Conservation (phyloP, 2,888 invertebrate species). For the Ophonus ardosiacus region DNA sequence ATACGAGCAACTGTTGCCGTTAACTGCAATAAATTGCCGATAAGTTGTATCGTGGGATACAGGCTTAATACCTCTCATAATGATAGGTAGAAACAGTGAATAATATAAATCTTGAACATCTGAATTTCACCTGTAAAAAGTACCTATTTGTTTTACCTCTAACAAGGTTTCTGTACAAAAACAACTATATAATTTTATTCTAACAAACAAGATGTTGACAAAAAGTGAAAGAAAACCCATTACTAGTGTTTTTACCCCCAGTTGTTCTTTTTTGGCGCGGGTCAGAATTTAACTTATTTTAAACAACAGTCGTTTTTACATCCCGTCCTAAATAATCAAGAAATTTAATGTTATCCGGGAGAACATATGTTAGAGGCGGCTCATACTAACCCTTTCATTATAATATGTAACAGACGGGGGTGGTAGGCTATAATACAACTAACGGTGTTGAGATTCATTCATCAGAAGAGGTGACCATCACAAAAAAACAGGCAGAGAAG, state of each 20-base stretch:
- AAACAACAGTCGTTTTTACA: conserved; percentile 47
- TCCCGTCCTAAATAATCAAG: conserved; percentile 32
- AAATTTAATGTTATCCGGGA: conserved; percentile 30
- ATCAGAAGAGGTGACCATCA: conserved; percentile 32
- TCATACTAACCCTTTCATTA: conserved; percentile 39
- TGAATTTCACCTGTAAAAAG: background rate
- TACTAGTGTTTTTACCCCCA: conserved; percentile 9
- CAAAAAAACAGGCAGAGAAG: conserved; percentile 3
- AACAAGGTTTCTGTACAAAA: conserved; percentile 8
- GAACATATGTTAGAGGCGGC: conserved; percentile 30
- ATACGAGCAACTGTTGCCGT: too few relatives aligned
- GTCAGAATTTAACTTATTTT: conserved; percentile 52
- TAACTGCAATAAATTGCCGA: too few relatives aligned
- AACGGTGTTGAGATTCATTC: conserved; percentile 42
- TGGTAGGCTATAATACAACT: conserved; percentile 42
- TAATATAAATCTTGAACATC: background rate
- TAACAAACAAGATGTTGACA: conserved; percentile 21
- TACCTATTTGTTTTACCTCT: background rate
- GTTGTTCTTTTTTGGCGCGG: conserved; percentile 55
- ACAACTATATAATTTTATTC: conserved; percentile 13
- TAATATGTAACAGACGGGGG: conserved; percentile 42
- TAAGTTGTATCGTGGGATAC: too few relatives aligned
- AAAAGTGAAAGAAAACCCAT: conserved; percentile 32
- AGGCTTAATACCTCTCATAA: too few relatives aligned
- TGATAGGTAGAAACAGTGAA: background rate